Conservation (phyloP, 2,797 vertebrate species). For the Diceros bicornis region DNA sequence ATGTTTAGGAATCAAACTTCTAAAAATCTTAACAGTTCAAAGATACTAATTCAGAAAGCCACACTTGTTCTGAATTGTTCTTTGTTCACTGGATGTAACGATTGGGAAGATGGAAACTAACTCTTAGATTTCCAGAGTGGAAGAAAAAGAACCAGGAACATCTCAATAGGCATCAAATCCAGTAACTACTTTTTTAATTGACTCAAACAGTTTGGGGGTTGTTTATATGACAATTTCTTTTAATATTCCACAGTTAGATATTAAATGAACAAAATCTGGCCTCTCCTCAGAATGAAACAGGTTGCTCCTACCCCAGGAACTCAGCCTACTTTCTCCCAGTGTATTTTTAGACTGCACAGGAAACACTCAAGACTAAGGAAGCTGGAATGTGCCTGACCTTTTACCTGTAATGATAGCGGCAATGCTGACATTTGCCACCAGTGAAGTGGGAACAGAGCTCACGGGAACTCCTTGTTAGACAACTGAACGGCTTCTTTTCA, state of each 20-base stretch:
- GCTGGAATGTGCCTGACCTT: slow-evolving; percentile 73
- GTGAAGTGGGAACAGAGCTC: background rate
- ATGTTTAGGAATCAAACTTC: slow-evolving; percentile 33
- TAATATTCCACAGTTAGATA: background rate
- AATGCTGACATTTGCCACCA: background rate
- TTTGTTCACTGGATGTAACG: background rate
- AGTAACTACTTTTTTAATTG: background rate
- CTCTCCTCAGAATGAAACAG: background rate
- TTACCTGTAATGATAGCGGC: slow-evolving; percentile 64
- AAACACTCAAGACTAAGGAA: slow-evolving; percentile 65
- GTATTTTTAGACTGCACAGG: slow-evolving; percentile 70
- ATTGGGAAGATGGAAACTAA: background rate
- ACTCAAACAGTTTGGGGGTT: background rate
- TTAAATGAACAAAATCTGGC: background rate
- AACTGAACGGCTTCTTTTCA: background rate
- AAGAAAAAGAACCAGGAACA: slow-evolving; percentile 15
- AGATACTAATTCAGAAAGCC: background rate
- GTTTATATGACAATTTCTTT: slow-evolving; percentile 19
- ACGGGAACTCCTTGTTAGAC: background rate
- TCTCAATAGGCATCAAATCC: background rate
- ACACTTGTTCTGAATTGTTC: background rate
- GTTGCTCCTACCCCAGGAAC: background rate
- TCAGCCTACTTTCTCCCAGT: slow-evolving; percentile 58
- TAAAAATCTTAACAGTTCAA: background rate
- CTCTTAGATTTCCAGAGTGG: background rate